Percentiles rank a stretch among this genome's conserved stretches.
Evolutionary conservation across 2,113 vertebrate species (phyloP).

Genomic region (Cathartes aura): DNA sequence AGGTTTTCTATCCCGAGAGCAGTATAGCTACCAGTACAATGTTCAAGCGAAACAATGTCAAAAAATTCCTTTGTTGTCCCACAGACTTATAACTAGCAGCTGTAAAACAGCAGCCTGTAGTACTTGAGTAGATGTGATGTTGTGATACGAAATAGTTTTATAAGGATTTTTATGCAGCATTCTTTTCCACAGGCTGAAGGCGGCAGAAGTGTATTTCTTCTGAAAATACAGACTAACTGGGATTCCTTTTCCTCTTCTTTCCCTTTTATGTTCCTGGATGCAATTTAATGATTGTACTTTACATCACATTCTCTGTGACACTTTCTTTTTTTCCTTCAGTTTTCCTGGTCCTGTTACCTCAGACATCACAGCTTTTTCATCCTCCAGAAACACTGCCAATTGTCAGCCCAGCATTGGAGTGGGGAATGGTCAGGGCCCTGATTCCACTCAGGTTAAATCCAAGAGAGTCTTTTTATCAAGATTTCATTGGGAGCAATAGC

Average conservation of each 20-base stretch:
- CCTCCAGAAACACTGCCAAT: not conserved
- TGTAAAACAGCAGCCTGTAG: not conserved
- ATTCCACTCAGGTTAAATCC: not conserved
- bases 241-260: not conserved
- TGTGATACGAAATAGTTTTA: not conserved
- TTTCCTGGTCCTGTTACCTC: accelerated
- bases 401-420: not conserved
- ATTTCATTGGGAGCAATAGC: not conserved
- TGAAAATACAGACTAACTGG: not conserved
- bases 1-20: not conserved
- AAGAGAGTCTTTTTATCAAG: not conserved
- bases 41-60: not conserved
- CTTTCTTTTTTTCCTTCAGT: not conserved
- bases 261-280: not conserved
- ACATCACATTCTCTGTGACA: not conserved
- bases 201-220: not conserved
- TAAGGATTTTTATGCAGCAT: not conserved
- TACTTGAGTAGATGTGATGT: not conserved
- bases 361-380: not conserved
- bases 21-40: not conserved
- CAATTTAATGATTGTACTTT: not conserved
- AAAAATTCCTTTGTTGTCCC: not conserved
- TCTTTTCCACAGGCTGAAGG: not conserved
- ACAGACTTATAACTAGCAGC: not conserved
- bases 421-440: not conserved